Evolutionary conservation across 2,888 invertebrate genomes (phyloP), one percentile per base, ranked within the genome.

Genomic region (Chymomyza amoena): DNA sequence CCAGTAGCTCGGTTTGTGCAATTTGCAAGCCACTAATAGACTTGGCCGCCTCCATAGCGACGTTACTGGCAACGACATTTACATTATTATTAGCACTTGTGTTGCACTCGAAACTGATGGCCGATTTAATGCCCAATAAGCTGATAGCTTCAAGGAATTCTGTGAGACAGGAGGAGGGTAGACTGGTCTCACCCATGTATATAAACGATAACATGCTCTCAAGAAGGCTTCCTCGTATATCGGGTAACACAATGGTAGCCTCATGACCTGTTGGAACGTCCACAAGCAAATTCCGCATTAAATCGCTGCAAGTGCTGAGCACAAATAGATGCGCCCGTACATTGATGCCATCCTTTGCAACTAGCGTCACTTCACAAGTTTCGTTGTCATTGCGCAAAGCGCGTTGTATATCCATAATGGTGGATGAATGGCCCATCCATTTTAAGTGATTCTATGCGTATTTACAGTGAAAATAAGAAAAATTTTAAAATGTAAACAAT

Each of bases 391-490:
- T 79, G 32, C 89, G 88, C 13, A 91, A 79, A 61, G 80, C 77
- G 64, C 89, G 89, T 69, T 91, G 91, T 54, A 91, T 90, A 69
- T 91, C 91, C 74, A 91, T 89, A 64, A 91, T 89, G 52, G 91
- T 91, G 66, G 88, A 82, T 71, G 90, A 86, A 80, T 91, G 91
- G 28, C 91, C 91, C 90, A 91, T 91, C 91, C 91, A 91, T 80
- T 91, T 91, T 16, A 91, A 80, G 69, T 91, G 87, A 83, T 91
- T 91, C 91, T 85, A 63, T 9, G 20, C 39, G 10, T 25, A 57
- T n/a, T 54, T 16, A 54, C 16, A 2, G 15, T 7, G 15, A 15
- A 70, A 60, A 36, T 6, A 63, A 3, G n/a, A 51, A 36, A 60
- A 36, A 60, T 25, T 1, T n/a, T 61, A n/a, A 60, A 63, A 51